Evolutionary conservation across 37 sponge, comb jelly and placozoan genomes (phyloP), one percentile per base, ranked within the genome.

Genomic region (Hexactinellida sp.): DNA sequence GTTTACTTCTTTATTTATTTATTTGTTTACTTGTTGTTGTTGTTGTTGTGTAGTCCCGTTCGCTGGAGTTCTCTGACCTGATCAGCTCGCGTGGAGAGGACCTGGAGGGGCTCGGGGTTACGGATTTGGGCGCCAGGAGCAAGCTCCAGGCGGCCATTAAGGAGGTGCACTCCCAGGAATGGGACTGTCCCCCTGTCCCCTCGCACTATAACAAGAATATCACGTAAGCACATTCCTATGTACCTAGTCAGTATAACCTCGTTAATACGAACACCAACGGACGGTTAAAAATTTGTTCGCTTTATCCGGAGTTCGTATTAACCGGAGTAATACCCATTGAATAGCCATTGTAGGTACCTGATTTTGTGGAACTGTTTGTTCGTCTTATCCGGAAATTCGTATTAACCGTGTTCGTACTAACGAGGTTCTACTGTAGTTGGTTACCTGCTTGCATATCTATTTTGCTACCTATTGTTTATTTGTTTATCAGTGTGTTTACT

Each of bases 81-180:
- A 85, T 92, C 23, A 88, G 87, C 38, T 86, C 90, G 89, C 88
- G 83, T 23, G 88, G 90, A 38, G 37, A 54, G 0, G 93, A 92
- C 84, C 39, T 92, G 54, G 88, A 90, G 36, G 37, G 84, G n/a
- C 37, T 88, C 83, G 93, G 93, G 13, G 76, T 92, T 24, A 38
- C 89, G 0, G 85, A 90, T 83, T 84, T 92, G 13, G 90, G 90
- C 0, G 51, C 54, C 13, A 84, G 90, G n/a, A 88, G 88, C 86
- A 88, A 88, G 86, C 37, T 92, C 24, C 55, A 90, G 39, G 51
- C 36, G 0, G 89, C 86, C 28, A 82, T 92, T 13, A 84, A 37
- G 36, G 87, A 88, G 41, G 82, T 92, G 0, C 93, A 92, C 54
- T 55, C 85, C 47, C 88, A 38, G 0, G 86, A 90, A 54, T 90